Base-by-base conservation (phyloP, 2,888 invertebrate genomes). In the Apamea crenata region DNA sequence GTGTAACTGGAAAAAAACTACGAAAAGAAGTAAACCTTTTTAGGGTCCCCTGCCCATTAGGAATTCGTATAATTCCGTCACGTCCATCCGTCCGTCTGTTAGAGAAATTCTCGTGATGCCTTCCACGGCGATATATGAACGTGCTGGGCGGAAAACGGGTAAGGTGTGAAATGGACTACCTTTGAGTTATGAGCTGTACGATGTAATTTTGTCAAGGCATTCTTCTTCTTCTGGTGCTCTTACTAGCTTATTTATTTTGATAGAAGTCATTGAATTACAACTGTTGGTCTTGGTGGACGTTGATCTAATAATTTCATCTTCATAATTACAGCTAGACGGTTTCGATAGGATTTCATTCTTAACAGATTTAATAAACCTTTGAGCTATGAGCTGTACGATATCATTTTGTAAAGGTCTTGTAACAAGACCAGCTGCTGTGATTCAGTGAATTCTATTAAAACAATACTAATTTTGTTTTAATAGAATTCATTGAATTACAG, bases 11-110 rank as follows among this genome's bases (percentile, higher is more conserved):
- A 80, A 73, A 72, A 77, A 83, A 87, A 77, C 74, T 67, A 85
- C 36, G 63, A 59, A 73, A 85, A 63, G 36, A 29, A 50, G 40
- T 65, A 36, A 82, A 88, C 88, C 87, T 85, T 87, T 89, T 82
- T 80, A 74, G 70, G 85, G 81, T 78, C 68, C 73, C 68, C 69
- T 84, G 83, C 65, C 81, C 82, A 88, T 90, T 81, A 81, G 78
- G 88, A 88, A 90, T 88, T 81, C 82, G 71, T 85, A 82, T 80
- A 77, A 90, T 84, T 81, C 78, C 85, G 81, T 88, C 88, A 90
- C 90, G 89, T 90, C 36, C 80, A 44, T 79, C 56, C 80, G 40
- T 80, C 69, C 77, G 74, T 77, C 80, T 77, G 65, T 80, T 83
- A 36, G 77, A 84, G 81, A 83, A 80, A 88, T 88, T 87, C 87